Evolutionary conservation across 2,797 vertebrate genomes (phyloP), one percentile per base, ranked within the genome.

Genomic region (Prionace glauca): DNA sequence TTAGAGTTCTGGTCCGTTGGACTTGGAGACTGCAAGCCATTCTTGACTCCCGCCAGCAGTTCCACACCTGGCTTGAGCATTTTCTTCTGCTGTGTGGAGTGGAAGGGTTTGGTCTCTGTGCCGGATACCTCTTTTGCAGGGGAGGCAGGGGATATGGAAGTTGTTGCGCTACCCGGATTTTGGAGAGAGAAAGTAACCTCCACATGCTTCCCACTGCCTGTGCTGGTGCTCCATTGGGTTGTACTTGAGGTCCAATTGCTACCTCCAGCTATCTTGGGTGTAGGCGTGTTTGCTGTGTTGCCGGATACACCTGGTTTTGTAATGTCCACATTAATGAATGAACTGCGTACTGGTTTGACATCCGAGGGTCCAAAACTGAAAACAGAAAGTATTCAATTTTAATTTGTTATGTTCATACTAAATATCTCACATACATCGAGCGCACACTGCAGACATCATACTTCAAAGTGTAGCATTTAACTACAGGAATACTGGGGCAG

Each of bases 131-230:
- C 62, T 65, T 69, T 92, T 18, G 18, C 22, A 8, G 62, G 62
- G 22, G n/a, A 69, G 22, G 65, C 65, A 92, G 32, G 32, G 9
- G 90, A 41, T 67, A 65, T 22, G n/a, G 90, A 69, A 41, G 41
- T 41, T 12, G n/a, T 11, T 22, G 36, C 36, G 1, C 36, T 71
- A 9, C 45, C 41, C 29, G 93, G 69, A 2, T 16, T 41, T 22
- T 94, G 93, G 41, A 74, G 36, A 56, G 93, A 56, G 69, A 74
- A 95, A 10, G 93, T 95, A 18, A 95, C 69, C 93, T 56, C 93
- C 29, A 72, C n/a, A 4, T 67, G n/a, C 9, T 92, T 74, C 71
- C 93, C 71, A 2, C 0, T 41, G 29, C 71, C 45, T n/a, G 69
- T 22, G 41, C 45, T 50, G 45, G 93, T 41, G 65, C 22, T 71